Evolutionary conservation across 2,113 vertebrate genomes (phyloP), one percentile per base, ranked within the genome.

Genomic region (Cnemophilus loriae): DNA sequence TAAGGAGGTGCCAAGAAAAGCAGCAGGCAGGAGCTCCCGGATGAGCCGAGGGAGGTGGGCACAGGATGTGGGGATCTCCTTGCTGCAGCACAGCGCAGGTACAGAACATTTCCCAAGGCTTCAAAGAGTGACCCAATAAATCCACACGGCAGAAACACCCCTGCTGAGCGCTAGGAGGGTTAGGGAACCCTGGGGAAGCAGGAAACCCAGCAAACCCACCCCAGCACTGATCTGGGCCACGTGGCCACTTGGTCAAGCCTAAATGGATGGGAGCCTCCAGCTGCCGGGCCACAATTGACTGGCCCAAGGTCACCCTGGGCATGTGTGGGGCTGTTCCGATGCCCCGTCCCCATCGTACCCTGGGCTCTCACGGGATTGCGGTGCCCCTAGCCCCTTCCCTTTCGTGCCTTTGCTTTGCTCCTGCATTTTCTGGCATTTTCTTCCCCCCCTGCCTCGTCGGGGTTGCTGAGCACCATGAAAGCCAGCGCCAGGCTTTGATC

Each of bases 291-390:
- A 8, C 0, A 0, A 84, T 60, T 3, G 3, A 76, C 26, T 0
- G 33, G 59, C 63, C 74, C 78, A 60, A 79, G 63, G 78, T 83
- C 89, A 83, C 71, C 44, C 23, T 2, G 19, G 64, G 75, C 10
- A 1, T 15, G 6, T 3, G 1, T 0, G 6, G 39, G 22, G 33
- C 42, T 39, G 52, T 15, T 50, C 27, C 4, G 2, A 6, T 1
- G 4, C 57, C 46, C 1, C 0, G 0, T 83, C 49, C 53, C 37
- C 22, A 10, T 24, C 12, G 0, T 18, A 19, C 2, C 57, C 53
- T 0, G 2, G 28, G 32, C 16, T 75, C 37, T 17, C 4, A 4
- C 0, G 0, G 44, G 3, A 8, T 12, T 2, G 0, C 0, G 0
- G 3, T 20, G 32, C 8, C 10, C 13, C 5, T 41, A 53, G 8